These are phyloP conservation scores for Psephotus haematonotus DNA, from an alignment of 2,113 vertebrate genomes.

Conservation along the genomic window DNA sequence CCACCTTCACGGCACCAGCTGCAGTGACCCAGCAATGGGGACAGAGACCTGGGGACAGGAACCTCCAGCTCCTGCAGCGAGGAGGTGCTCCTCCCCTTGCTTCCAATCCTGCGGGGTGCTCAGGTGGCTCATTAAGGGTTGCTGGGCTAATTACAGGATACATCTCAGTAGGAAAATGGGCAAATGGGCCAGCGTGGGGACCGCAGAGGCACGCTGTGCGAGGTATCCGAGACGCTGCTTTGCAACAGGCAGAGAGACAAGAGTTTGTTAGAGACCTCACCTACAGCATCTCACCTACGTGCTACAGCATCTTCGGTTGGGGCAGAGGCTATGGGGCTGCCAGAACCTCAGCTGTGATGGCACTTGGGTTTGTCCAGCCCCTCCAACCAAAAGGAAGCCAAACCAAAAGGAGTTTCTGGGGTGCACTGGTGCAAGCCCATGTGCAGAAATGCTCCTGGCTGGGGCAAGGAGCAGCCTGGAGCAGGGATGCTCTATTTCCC, in stretches of 20 bases:
- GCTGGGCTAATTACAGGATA: constrained; percentile 56
- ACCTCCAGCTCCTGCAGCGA: neutral
- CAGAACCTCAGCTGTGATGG: neutral
- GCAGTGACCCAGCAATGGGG: neutral
- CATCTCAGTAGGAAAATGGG: constrained; percentile 30
- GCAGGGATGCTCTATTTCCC: neutral
- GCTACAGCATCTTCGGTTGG: neutral
- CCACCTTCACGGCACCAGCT: neutral
- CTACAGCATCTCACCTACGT: neutral
- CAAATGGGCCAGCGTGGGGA: neutral
- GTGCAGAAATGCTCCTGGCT: neutral
- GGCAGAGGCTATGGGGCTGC: neutral
- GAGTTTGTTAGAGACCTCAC: neutral
- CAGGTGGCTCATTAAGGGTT: constrained; percentile 25
- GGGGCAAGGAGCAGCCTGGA: neutral
- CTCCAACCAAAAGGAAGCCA: neutral
- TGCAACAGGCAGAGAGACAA: neutral
- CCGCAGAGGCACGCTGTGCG: neutral
- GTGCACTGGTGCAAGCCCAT: neutral
- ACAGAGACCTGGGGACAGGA: neutral
- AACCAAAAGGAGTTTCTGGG: neutral
- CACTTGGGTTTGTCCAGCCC: neutral
- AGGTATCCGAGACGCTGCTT: neutral
- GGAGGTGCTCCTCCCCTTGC: neutral
- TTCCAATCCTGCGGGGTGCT: constrained; percentile 31